Percentiles rank a stretch among this genome's conserved stretches.
These are phyloP conservation scores for Caenorhabditis doughertyi DNA, from an alignment of 2,888 invertebrate species.

Conservation along the genomic window DNA sequence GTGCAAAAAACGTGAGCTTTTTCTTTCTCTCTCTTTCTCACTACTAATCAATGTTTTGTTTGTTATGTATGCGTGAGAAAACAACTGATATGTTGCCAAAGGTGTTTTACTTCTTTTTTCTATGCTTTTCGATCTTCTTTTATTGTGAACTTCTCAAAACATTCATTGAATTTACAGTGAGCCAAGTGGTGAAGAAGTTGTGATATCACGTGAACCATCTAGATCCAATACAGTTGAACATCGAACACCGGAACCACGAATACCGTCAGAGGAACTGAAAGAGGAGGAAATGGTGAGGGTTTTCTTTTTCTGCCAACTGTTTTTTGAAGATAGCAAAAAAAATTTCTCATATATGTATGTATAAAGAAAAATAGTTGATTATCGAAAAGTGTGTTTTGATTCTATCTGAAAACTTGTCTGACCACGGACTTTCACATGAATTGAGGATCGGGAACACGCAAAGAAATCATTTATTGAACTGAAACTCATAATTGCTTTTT, in stretches of 20 bases:
- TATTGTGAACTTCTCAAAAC: not conserved
- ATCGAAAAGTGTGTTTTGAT: no score
- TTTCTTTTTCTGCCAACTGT: not conserved
- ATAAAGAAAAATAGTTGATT: no score
- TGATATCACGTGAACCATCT: conserved; percentile 49
- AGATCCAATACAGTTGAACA: conserved; percentile 60
- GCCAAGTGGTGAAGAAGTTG: not conserved
- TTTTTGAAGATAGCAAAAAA: not conserved
- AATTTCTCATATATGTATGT: no score
- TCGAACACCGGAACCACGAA: conserved; percentile 49
- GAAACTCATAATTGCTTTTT: no score
- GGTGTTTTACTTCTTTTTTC: not conserved
- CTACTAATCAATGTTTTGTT: not conserved
- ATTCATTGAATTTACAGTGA: conserved; percentile 20
- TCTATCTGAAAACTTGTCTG: no score
- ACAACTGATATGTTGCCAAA: not conserved
- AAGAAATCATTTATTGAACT: no score
- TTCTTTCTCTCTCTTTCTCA: no score
- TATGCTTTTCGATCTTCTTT: not conserved
- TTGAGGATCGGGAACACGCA: no score
- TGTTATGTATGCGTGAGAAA: not conserved
- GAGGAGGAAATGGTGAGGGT: conserved; percentile 41
- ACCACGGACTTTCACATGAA: no score
- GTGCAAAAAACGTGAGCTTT: not conserved
- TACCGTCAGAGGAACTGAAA: conserved; percentile 5